Evolutionary conservation across 2,888 invertebrate genomes (phyloP).

Genomic region (Chrysomela aeneicollis): DNA sequence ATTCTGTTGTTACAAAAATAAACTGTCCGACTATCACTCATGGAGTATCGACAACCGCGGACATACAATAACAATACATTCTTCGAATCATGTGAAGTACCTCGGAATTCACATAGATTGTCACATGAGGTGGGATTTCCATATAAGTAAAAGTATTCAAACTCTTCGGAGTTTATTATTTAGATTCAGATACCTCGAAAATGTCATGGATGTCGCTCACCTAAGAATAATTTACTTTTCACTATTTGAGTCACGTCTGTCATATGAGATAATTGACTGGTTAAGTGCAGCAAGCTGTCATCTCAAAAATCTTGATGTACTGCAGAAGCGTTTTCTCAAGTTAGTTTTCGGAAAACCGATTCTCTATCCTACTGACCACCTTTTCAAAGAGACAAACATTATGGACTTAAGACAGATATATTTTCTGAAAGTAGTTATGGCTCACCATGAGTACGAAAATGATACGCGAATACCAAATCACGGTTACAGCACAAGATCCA

Average conservation of each 20-base stretch:
- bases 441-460: neutral
- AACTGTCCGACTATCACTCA: too few relatives aligned
- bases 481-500: neutral
- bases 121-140: slow-evolving; percentile 9
- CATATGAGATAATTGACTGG: slow-evolving; percentile 10
- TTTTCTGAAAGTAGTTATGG: slow-evolving; percentile 1
- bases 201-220: neutral
- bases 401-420: slow-evolving; percentile 7
- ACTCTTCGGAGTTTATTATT: slow-evolving; percentile 6
- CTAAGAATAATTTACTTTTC: too few relatives aligned
- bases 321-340: neutral
- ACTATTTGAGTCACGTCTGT: slow-evolving; percentile 1
- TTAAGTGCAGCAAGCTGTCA: neutral
- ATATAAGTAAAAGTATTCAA: slow-evolving; percentile 7
- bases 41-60: too few relatives aligned
- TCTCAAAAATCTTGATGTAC: neutral
- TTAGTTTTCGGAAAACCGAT: neutral
- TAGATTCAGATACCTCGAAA: slow-evolving; percentile 2
- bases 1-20: too few relatives aligned
- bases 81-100: too few relatives aligned
- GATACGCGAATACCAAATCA: neutral
- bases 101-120: too few relatives aligned
- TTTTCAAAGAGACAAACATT: slow-evolving; percentile 3
- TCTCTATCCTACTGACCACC: slow-evolving; percentile 3
- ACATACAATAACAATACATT: too few relatives aligned